These are phyloP conservation scores for Mnemiopsis leidyi DNA, from an alignment of 37 sponge, comb jelly and placozoan genomes.

Conservation along the genomic window DNA sequence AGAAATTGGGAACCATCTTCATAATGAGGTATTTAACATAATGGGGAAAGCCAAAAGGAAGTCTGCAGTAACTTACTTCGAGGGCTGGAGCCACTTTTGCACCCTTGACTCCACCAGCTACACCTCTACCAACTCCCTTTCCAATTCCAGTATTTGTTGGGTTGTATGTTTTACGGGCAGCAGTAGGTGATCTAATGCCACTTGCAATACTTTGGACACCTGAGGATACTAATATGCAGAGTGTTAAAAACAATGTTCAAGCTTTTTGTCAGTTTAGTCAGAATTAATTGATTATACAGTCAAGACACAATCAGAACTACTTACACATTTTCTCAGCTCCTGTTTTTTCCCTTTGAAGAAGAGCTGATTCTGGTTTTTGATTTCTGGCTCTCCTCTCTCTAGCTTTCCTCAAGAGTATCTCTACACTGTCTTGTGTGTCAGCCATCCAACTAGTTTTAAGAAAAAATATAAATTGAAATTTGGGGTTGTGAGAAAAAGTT, in stretches of 20 bases:
- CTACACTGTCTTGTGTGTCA: conserved; percentile 30
- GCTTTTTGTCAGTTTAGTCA: too few relatives aligned
- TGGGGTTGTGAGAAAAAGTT: too few relatives aligned
- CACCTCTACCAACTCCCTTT: not conserved
- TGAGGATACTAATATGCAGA: not conserved
- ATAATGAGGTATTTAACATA: not conserved
- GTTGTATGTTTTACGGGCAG: not conserved
- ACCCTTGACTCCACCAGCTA: conserved; percentile 24
- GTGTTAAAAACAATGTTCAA: too few relatives aligned
- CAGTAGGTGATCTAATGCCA: not conserved
- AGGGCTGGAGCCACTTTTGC: not conserved
- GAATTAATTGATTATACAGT: too few relatives aligned
- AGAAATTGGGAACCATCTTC: not conserved
- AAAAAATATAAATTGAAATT: not conserved
- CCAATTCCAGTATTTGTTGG: not conserved
- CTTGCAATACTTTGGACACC: conserved; percentile 1
- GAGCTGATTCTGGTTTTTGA: not conserved
- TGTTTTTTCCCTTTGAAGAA: not conserved
- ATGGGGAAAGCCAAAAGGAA: too few relatives aligned
- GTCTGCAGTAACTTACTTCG: not conserved
- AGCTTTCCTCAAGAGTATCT: not conserved
- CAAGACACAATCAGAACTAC: not conserved
- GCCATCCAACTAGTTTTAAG: not conserved
- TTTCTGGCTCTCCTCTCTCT: conserved; percentile 3
- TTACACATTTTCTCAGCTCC: conserved; percentile 3